Evolutionary conservation across 2,888 invertebrate species (phyloP).

Genomic region (Idaea aversata): DNA sequence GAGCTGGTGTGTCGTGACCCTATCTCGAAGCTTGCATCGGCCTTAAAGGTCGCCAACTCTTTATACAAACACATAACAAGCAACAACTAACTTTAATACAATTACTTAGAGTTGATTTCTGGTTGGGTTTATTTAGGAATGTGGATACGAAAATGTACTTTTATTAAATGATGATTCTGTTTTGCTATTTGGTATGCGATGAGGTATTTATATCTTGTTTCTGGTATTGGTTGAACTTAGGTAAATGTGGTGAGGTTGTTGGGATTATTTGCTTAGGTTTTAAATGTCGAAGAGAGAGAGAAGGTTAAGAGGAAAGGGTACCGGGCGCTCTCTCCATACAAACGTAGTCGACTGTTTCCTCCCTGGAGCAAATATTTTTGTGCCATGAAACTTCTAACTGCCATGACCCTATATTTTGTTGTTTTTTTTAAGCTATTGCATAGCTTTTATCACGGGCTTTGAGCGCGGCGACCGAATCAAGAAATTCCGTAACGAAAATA

Average conservation of each 20-base stretch:
- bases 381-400: too few relatives aligned
- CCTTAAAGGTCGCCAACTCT: conserved; percentile 52
- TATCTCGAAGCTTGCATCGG: conserved; percentile 47
- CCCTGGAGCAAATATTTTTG: too few relatives aligned
- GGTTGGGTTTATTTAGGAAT: not conserved
- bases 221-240: conserved; percentile 1
- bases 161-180: conserved; percentile 1
- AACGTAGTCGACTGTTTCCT: too few relatives aligned
- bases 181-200: not conserved
- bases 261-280: too few relatives aligned
- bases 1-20: conserved; percentile 43
- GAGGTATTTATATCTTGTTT: not conserved
- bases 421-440: too few relatives aligned
- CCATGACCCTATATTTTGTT: too few relatives aligned
- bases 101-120: not conserved
- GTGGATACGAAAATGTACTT: not conserved
- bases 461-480: too few relatives aligned
- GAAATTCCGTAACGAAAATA: too few relatives aligned
- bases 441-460: too few relatives aligned
- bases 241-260: not conserved
- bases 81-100: not conserved
- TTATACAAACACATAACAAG: not conserved
- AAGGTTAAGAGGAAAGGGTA: too few relatives aligned
- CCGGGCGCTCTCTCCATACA: too few relatives aligned
- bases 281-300: too few relatives aligned